Base-by-base conservation (phyloP, 2,797 vertebrate species). In the Eupleurogrammus muticus region DNA sequence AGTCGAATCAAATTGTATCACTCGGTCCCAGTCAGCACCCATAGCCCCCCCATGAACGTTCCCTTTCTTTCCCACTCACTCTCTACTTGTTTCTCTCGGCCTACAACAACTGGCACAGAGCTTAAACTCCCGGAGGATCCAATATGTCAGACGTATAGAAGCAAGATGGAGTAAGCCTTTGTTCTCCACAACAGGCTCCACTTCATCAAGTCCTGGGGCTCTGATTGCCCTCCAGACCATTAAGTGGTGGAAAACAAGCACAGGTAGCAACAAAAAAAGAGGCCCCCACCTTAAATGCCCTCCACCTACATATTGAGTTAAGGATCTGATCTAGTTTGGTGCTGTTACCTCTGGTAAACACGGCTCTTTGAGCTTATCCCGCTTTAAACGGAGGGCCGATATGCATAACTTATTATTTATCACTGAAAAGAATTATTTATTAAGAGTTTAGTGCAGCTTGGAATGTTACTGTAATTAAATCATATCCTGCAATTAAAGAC, bases 81-180 rank as follows among this genome's bases (percentile, higher is more conserved):
- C 28, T 69, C 55, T 21, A 49, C 38, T 20, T 53, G 48, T 76
- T 72, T 60, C 54, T 34, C 28, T 50, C 11, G 40, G 63, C 76
- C 65, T 63, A 9, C 62, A 77, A 78, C 71, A 85, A 83, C 73
- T 74, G 83, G 76, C 61, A 77, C 38, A 23, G 79, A 83, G 66
- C 73, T 47, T 24, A 79, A 81, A 57, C 65, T 81, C 89, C 85
- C 86, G 0, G 0, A 70, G 80, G 90, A 85, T 52, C 66, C 16
- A 53, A 81, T 57, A 73, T 85, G 87, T 90, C 90, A 89, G 51
- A 69, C 36, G 75, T 79, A 85, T 70, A 76, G 66, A 89, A 84
- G 85, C 79, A 83, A 84, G 87, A 90, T 82, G 84, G 80, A 86
- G 81, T 82, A 77, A 87, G 80, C 77, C 74, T 88, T 92, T 92